These are phyloP conservation scores for Cyclophora punctaria DNA, from an alignment of 2,888 invertebrate genomes.

Conservation along the genomic window DNA sequence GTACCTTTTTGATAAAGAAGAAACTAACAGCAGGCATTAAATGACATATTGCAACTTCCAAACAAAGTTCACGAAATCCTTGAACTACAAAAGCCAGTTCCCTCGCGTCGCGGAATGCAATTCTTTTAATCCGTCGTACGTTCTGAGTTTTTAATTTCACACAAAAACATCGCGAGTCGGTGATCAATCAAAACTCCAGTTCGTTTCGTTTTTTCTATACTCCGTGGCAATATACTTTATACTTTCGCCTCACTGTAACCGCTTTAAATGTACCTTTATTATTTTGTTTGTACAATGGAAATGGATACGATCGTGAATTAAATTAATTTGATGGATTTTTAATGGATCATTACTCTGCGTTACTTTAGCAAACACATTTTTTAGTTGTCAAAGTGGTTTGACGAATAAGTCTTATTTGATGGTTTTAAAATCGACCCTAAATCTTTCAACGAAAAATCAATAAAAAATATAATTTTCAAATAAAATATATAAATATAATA, in stretches of 20 bases:
- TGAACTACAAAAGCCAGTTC: slow-evolving; percentile 48
- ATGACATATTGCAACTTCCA: no score
- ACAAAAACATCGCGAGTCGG: slow-evolving; percentile 67
- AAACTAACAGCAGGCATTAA: no score
- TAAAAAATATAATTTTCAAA: no score
- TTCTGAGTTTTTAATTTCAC: slow-evolving; percentile 71
- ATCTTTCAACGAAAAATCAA: no score
- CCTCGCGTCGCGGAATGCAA: slow-evolving; percentile 53
- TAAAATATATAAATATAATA: no score
- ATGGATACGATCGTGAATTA: slow-evolving; percentile 60
- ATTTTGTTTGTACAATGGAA: slow-evolving; percentile 66
- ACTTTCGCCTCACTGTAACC: slow-evolving; percentile 66
- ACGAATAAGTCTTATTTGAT: no score
- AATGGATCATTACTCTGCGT: slow-evolving; percentile 23
- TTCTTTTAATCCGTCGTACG: slow-evolving; percentile 70
- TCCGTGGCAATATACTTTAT: slow-evolving; percentile 69
- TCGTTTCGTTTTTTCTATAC: slow-evolving; percentile 59
- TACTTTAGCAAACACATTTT: slow-evolving; percentile 1
- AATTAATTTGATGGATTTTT: slow-evolving; percentile 61
- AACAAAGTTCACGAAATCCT: slow-evolving; percentile 29
- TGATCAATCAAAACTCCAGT: slow-evolving; percentile 72
- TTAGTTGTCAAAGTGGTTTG: background rate
- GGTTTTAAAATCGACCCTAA: no score
- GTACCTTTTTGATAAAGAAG: no score
- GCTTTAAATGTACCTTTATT: slow-evolving; percentile 62